phyloP scores from a whole-genome alignment of 2,888 invertebrate species.

The Drosophila pullipes region DNA sequence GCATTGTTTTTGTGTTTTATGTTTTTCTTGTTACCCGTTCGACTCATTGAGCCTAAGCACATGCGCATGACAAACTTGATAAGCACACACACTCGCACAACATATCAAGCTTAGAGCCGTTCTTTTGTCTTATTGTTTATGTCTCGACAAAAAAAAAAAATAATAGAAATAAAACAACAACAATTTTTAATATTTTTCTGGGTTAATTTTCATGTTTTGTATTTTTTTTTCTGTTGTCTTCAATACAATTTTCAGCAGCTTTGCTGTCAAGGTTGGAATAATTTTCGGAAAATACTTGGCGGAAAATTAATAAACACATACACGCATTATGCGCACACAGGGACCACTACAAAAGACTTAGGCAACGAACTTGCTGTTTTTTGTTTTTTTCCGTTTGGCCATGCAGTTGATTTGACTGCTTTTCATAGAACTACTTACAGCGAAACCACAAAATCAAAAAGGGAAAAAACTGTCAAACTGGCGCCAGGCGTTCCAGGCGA shows the following conservation, averaged over 20 bases:
- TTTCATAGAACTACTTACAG: constrained; percentile 43
- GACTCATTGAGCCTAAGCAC: constrained; percentile 78
- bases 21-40: constrained; percentile 50
- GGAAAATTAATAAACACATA: constrained; percentile 74
- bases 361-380: constrained; percentile 54
- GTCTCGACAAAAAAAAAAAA: constrained; percentile 20
- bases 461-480: constrained; percentile 61
- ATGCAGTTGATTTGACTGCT: constrained; percentile 43
- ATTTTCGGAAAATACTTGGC: constrained; percentile 79
- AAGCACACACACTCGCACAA: constrained; percentile 37
- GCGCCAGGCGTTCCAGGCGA: constrained; percentile 60
- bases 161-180: constrained; percentile 23
- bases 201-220: constrained; percentile 61
- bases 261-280: constrained; percentile 84
- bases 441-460: constrained; percentile 36
- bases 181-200: constrained; percentile 52
- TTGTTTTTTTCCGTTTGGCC: constrained; percentile 1
- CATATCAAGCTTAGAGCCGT: constrained; percentile 52
- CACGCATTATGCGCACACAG: constrained; percentile 46
- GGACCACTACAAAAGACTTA: constrained; percentile 63
- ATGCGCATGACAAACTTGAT: constrained; percentile 72
- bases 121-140: constrained; percentile 77
- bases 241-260: constrained; percentile 57
- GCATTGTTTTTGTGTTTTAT: constrained; percentile 52
- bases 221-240: constrained; percentile 40